Percentiles rank a stretch among this genome's conserved stretches.
phyloP scores from a whole-genome alignment of 2,888 invertebrate species.

The Heteromyza rotundicornis region DNA sequence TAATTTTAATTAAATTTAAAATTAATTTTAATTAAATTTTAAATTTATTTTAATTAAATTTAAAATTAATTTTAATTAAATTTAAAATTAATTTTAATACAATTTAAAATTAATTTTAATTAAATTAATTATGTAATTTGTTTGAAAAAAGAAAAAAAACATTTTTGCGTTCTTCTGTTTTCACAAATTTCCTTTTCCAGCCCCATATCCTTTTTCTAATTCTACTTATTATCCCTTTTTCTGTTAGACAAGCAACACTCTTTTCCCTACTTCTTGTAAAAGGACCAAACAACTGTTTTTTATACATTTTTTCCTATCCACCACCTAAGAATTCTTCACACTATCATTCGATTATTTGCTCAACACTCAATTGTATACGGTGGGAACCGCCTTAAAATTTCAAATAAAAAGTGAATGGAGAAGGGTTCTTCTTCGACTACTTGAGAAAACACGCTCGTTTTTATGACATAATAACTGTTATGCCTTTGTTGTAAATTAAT shows the following conservation, averaged over 20 bases:
- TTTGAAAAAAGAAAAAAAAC: too few species aligned
- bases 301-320: not conserved
- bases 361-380: conserved; percentile 1
- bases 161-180: too few species aligned
- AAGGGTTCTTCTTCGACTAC: conserved; percentile 14
- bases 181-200: too few species aligned
- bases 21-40: too few species aligned
- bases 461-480: conserved; percentile 31
- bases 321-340: conserved; percentile 18
- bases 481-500: not conserved
- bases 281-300: conserved; percentile 14
- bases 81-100: too few species aligned
- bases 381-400: conserved; percentile 14
- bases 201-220: too few species aligned
- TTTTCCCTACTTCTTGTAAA: not conserved
- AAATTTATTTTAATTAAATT: too few species aligned
- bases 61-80: too few species aligned
- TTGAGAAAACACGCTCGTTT: conserved; percentile 9
- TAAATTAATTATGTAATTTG: too few species aligned
- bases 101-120: too few species aligned
- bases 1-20: too few species aligned
- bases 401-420: conserved; percentile 4
- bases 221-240: too few species aligned
- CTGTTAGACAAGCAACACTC: conserved; percentile 11
- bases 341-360: conserved; percentile 20